These are phyloP conservation scores for Phocides pigmalion DNA, from an alignment of 1,140 invertebrate species.

Conservation along the genomic window DNA sequence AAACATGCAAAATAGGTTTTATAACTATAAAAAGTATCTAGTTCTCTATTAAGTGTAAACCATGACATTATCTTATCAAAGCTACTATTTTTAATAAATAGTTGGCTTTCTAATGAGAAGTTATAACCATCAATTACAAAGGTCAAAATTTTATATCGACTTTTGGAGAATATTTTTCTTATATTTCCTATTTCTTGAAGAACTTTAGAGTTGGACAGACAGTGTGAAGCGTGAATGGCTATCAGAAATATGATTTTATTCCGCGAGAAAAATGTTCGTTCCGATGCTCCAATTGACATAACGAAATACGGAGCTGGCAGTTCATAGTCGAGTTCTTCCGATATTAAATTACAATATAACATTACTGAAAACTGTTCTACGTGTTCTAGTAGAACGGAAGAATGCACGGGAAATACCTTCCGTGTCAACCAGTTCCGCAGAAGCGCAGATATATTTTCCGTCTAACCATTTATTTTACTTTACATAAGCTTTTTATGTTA, in stretches of 20 bases:
- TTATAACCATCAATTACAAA: no score
- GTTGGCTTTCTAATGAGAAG: no score
- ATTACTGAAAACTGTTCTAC: not conserved
- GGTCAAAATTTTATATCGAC: no score
- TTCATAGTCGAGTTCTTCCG: conserved; percentile 15
- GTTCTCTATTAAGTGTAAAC: no score
- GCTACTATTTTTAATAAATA: no score
- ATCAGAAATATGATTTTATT: conserved; percentile 21
- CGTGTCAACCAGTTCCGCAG: conserved; percentile 20
- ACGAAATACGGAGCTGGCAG: conserved; percentile 19
- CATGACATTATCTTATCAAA: no score
- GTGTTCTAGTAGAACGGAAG: conserved; percentile 19
- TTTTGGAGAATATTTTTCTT: not conserved
- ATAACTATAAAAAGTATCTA: no score
- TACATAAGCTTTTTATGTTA: no score
- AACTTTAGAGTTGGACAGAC: no score
- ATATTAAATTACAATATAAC: conserved; percentile 15
- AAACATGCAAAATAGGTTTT: no score
- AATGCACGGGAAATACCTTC: conserved; percentile 22
- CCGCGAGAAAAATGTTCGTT: conserved; percentile 13
- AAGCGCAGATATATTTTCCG: conserved; percentile 12
- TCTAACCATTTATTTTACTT: no score
- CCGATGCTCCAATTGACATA: conserved; percentile 17
- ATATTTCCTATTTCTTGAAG: not conserved
- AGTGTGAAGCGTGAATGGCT: not conserved